A percentile compares a stretch with the other conserved stretches of the same genome.
These are phyloP conservation scores for crab-eating macaque (Macaca fascicularis) DNA, from an alignment of 2,113 vertebrate species.

Conservation along the genomic window T2T-MFA8v1.1 NC_088376.1:149235001-149235500, in stretches of 20 bases:
- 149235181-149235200: not conserved
- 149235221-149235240: rapidly evolving
- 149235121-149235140: not conserved
- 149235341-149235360: not conserved
- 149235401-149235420: not conserved
- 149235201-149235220: not conserved
- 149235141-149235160: rapidly evolving
- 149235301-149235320: not conserved
- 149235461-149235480: not conserved
- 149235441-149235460: not conserved
- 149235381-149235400: not conserved
- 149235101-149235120: not conserved
- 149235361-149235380: not conserved
- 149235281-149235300: not conserved
- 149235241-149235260: not conserved
- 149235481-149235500: not conserved
- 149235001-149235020: no score
- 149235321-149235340: not conserved
- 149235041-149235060: no score
- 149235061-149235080: no score
- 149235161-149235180: not conserved
- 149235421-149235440: not conserved
- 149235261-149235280: not conserved
- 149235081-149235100: not conserved
- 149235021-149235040: no score